A percentile compares a stretch with the other conserved stretches of the same genome.
These are phyloP conservation scores for Etheostoma perlongum DNA, from an alignment of 2,797 vertebrate species.

Conservation along the genomic window DNA sequence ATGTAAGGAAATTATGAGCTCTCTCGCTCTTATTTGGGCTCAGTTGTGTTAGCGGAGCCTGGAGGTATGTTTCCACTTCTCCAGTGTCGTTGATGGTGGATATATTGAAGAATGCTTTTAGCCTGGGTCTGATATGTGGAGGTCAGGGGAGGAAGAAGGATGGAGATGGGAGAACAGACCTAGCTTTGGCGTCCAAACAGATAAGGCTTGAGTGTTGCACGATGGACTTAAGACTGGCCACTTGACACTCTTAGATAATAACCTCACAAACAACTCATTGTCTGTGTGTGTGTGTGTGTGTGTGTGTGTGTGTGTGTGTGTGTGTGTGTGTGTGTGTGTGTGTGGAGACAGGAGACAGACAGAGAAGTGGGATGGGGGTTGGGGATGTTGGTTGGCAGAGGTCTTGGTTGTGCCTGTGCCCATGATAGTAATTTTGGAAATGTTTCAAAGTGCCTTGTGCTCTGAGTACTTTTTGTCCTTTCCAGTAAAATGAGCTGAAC, in stretches of 20 bases:
- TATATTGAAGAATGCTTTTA: conserved; percentile 47
- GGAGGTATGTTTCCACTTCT: not conserved
- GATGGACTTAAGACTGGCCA: conserved; percentile 75
- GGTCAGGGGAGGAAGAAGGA: conserved; percentile 43
- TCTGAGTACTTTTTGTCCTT: conserved; percentile 4
- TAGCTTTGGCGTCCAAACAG: conserved; percentile 64
- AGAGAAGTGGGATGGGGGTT: not conserved
- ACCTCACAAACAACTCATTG: conserved; percentile 51
- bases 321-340: conserved; percentile 30
- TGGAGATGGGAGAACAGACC: conserved; percentile 39
- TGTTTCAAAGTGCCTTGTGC: conserved; percentile 13
- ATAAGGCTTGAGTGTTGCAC: conserved; percentile 79
- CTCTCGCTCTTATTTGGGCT: not conserved
- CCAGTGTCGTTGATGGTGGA: not conserved
- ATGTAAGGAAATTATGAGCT: not conserved
- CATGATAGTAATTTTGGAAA: conserved; percentile 31
- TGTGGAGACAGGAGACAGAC: conserved; percentile 23
- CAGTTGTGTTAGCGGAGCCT: not conserved
- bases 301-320: conserved; percentile 29
- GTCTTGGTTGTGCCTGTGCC: conserved; percentile 33
- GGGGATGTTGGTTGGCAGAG: conserved; percentile 5
- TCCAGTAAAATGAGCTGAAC: not conserved
- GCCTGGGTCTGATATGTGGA: conserved; percentile 22
- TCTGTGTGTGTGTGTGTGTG: conserved; percentile 34
- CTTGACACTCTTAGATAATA: conserved; percentile 73